Percentiles rank a stretch among this genome's conserved stretches.
phyloP scores from a whole-genome alignment of 2,888 invertebrate genomes.

The Tuberolachnus salignus region DNA sequence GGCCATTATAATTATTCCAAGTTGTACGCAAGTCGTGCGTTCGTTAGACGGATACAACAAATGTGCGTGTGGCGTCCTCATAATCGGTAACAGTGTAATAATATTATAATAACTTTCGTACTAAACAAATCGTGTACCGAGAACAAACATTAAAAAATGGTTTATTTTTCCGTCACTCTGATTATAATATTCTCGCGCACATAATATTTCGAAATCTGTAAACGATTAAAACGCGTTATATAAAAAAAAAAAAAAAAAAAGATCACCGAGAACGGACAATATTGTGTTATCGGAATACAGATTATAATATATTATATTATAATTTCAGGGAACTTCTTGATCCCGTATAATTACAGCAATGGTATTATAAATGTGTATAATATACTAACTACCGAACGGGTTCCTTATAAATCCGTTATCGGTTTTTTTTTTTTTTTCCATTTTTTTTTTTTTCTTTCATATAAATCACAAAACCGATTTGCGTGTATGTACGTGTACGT shows the following conservation, averaged over 20 bases:
- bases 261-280: not conserved
- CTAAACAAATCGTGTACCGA: conserved; percentile 2
- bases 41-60: too few relatives aligned
- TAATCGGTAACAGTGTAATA: not conserved
- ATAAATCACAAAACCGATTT: conserved; percentile 6
- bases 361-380: conserved; percentile 1
- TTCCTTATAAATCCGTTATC: not conserved
- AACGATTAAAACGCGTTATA: not conserved
- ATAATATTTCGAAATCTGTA: not conserved
- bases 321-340: conserved; percentile 18
- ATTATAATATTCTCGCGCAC: not conserved
- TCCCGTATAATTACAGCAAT: not conserved
- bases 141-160: not conserved
- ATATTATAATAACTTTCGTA: not conserved
- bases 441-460: not conserved
- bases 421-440: too few relatives aligned
- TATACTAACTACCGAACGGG: not conserved
- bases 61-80: too few relatives aligned
- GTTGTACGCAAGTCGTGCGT: too few relatives aligned
- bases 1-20: too few relatives aligned
- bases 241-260: conserved; percentile 14
- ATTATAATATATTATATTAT: not conserved
- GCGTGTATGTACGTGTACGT: not conserved
- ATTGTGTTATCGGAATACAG: conserved; percentile 18
- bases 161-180: not conserved